Base-by-base conservation (phyloP, 2,113 vertebrate species). In the Cichladusa arquata region DNA sequence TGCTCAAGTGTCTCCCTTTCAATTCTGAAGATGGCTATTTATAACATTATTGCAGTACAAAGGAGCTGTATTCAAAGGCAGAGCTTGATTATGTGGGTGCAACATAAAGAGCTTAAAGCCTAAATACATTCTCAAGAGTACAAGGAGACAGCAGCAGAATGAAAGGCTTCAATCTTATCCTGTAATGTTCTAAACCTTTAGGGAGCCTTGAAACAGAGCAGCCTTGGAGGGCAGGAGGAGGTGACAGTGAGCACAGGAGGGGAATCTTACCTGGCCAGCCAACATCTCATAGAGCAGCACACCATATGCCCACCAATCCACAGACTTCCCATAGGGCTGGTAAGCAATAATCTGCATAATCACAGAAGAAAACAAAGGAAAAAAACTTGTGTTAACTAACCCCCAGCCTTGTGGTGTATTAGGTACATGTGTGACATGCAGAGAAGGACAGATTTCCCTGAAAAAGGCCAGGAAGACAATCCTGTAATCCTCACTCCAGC, bases 281-380 rank as follows among this genome's bases (percentile, higher is more conserved):
- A 99, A 96, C 99, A 99, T 99, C 97, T 99, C 99, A 8, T 99
- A 99, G 48, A 99, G 97, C 58, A 99, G 98, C 77, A 99, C 99
- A 5, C 99, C 99, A 1, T 99, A 99, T 0, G 99, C 99, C 99
- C 99, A 99, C 99, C 99, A 99, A 96, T 99, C 99, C 97, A 99
- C 99, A 0, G 99, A 99, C 79, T 98, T 99, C 47, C 98, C 99
- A 24, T 99, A 99, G 1, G 99, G 99, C 97, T 99, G 99, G 96
- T 99, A 99, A 13, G 99, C 99, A 89, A 99, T 99, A 44, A 99
- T 99, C 99, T 99, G 97, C 24, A 24, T 8, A 76, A 61, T 83
- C 65, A 93, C 36, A 93, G 58, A 79, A 22, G 76, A 72, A 61
- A 54, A 54, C 31, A 72, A n/a, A 47, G 6, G 12, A 56, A 65